Evolutionary conservation across 2,888 invertebrate species (phyloP), one percentile per base, ranked within the genome.

Genomic region (Acleris literana): DNA sequence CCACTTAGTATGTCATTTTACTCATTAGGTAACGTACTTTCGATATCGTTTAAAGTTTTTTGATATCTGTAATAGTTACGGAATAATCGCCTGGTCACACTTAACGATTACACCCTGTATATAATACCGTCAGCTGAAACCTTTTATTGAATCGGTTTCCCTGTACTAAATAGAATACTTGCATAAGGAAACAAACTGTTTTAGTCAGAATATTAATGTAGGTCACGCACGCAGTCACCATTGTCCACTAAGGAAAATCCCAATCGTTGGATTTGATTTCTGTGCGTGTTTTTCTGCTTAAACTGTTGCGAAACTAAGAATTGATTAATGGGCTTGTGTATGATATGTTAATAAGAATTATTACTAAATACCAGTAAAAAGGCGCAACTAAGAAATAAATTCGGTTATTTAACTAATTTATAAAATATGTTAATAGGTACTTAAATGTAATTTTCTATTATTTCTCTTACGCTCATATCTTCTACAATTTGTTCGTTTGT

Each of bases 191-290:
- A 53, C 57, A n/a, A 52, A 57, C 62, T 11, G 52, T 51, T 60
- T 61, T 66, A 62, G 44, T 55, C 44, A 56, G 66, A 66, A 66
- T 61, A 49, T 44, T 46, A 57, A 66, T 62, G 61, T 66, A 44
- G 61, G 66, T 66, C 57, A 57, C 43, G 55, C 43, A n/a, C 65
- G 52, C 56, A 62, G 62, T 66, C 62, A 57, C 61, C 61, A 57
- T 57, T 48, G 62, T 52, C 39, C 66, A 57, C 56, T 55, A 57
- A 66, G 66, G 66, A 66, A 66, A 66, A 66, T 53, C 62, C 61
- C 57, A 20, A 62, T 33, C 51, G 61, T 49, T 56, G 44, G 7
- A 44, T 57, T 43, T 46, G 46, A 61, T 20, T 54, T 59, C 49
- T 61, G 22, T 22, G n/a, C 43, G 49, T 51, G 56, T 9, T n/a